These are phyloP conservation scores for Anolis carolinensis DNA, from an alignment of 2,113 vertebrate species.

Conservation along the genomic window DNA sequence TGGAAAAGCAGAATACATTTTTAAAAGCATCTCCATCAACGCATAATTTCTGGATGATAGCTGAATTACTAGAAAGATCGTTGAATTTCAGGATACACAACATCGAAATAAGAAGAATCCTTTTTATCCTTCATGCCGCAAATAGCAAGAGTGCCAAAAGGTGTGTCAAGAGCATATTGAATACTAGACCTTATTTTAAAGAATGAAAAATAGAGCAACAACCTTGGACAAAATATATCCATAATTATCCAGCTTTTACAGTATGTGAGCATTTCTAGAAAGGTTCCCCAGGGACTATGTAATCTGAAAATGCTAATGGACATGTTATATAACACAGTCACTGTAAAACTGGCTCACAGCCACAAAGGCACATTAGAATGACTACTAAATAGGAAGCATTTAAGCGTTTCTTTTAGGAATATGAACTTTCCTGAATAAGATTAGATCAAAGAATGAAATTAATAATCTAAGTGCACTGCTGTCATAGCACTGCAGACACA, in stretches of 20 bases:
- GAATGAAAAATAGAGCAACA: not conserved
- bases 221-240: not conserved
- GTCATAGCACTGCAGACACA: too few species aligned
- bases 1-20: not conserved
- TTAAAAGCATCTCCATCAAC: not conserved
- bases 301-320: not conserved
- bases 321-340: not conserved
- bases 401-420: not conserved
- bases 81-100: not conserved
- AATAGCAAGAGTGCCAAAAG: not conserved
- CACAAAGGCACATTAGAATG: not conserved
- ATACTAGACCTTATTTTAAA: not conserved
- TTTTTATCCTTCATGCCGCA: not conserved
- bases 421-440: not conserved
- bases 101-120: not conserved
- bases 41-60: too few species aligned
- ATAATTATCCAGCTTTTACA: not conserved
- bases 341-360: not conserved
- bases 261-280: not conserved
- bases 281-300: not conserved
- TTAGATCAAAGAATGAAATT: not conserved
- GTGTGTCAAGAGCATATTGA: not conserved
- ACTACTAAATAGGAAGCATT: not conserved
- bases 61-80: too few species aligned
- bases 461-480: not conserved